Base-by-base conservation (phyloP, 2,797 vertebrate genomes). In the Scleropages formosus region DNA sequence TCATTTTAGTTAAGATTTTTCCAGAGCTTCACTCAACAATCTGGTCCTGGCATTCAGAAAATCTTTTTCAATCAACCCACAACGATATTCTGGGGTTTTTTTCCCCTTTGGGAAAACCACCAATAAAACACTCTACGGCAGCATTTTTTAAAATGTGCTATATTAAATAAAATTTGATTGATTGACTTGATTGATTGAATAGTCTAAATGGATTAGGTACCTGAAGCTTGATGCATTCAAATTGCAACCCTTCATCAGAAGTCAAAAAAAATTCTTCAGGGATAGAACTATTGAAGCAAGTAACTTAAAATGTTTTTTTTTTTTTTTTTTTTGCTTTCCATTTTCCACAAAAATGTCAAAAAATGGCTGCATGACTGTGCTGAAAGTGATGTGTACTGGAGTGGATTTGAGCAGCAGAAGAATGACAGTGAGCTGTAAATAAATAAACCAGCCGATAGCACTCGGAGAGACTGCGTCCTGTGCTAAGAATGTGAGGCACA, bases 361-460 rank as follows among this genome's bases (percentile, higher is more conserved):
- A 39, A 49, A 27, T 61, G 46, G 53, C 39, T 26, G 53, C 20
- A 26, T 53, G 20, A 39, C 24, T 61, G 12, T 10, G 58, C 9
- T 31, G 6, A 39, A 61, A 44, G 18, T 63, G 59, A 47, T 27
- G 64, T 49, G 62, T 70, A 46, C 59, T 66, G 56, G 15, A 70
- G 22, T 39, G 44, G 46, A 27, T 22, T 76, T 62, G 24, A 39
- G 39, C 22, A 59, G 8, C 22, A 26, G 20, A 75, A n/a, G 8
- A 22, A 46, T 27, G 49, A 39, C 16, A 65, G 11, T 18, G 46
- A 71, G 27, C 1, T n/a, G 39, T 76, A 18, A 71, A 61, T 69
- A 69, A 39, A 60, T 71, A 44, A 76, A 0, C 10, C 47, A 63
- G 46, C 31, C 44, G 20, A 44, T 12, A 62, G n/a, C 39, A 26